Conservation (phyloP, 2,888 invertebrate species). For the Ephialtes manifestator region DNA sequence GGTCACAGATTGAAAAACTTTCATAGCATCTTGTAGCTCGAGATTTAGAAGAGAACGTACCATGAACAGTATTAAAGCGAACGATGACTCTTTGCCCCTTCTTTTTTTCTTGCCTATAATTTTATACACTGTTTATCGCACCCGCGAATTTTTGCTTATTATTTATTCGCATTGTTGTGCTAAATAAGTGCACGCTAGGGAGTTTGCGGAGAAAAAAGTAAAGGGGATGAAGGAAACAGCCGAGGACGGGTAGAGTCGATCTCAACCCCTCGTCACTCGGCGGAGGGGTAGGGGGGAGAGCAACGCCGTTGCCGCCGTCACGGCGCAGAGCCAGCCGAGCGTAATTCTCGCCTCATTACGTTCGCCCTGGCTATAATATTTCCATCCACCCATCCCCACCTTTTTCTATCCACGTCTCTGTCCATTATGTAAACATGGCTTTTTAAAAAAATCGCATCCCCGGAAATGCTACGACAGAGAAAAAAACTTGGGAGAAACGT, state of each 20-base stretch:
- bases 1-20: constrained; percentile 71
- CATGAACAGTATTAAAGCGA: background rate
- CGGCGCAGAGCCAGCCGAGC: constrained; percentile 73
- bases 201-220: constrained; percentile 11
- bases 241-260: constrained; percentile 47
- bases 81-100: background rate
- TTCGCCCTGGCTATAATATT: constrained; percentile 68
- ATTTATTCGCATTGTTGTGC: constrained; percentile 71
- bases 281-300: constrained; percentile 12
- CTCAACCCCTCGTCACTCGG: constrained; percentile 14
- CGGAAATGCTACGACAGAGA: constrained; percentile 56
- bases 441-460: constrained; percentile 64
- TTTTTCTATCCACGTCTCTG: constrained; percentile 36
- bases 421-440: constrained; percentile 69
- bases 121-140: constrained; percentile 19
- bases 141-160: constrained; percentile 53
- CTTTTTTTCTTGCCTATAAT: constrained; percentile 4
- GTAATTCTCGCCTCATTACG: constrained; percentile 78
- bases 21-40: background rate
- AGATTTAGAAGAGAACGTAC: background rate
- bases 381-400: constrained; percentile 50
- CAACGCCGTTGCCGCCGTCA: constrained; percentile 59
- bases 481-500: constrained; percentile 36
- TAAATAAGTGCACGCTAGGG: constrained; percentile 62
- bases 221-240: constrained; percentile 38